Base-by-base conservation (phyloP, 2,888 invertebrate species). In the Horisme vitalbata region DNA sequence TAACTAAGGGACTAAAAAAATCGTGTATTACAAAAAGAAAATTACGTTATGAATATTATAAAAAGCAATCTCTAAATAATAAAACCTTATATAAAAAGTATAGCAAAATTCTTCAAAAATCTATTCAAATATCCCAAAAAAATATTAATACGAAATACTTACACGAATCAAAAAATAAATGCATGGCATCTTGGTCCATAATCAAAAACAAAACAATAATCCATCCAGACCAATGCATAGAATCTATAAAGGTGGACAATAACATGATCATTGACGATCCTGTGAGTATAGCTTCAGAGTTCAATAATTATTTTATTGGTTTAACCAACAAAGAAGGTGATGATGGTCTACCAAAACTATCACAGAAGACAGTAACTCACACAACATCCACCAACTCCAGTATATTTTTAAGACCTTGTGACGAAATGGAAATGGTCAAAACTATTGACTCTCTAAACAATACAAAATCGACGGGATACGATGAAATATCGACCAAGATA, bases 401-500 rank as follows among this genome's bases (percentile, higher is more conserved):
- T 24, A 9, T 24, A 24, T 24, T 21, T 21, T 21, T n/a, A n/a
- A 26, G n/a, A 2, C 36, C 46, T 0, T 18, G 23, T 7, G 33
- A 35, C 10, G 20, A 18, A 4, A 9, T 12, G 6, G 41, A 41
- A 41, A 11, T 41, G n/a, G 14, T 18, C 11, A 32, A 41, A 15
- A 36, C 18, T 4, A 41, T 41, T 7, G 32, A 13, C 12, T 31
- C 27, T 2, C 18, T 47, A 12, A 39, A 32, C 3, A 47, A 47
- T 28, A 47, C 41, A 2, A 41, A 27, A 5, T 11, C 41, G 2
- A 27, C 26, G 7, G 41, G 47, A n/a, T 41, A 36, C 32, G 41
- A 47, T 24, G 32, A 21, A 3, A 35, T 47, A 12, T 10, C 21
- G 2, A 41, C 41, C 1, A 32, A 37, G 10, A 11, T 47, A 9